Evolutionary conservation across 2,113 vertebrate genomes (phyloP).

Genomic region (Tragelaphus scriptus): DNA sequence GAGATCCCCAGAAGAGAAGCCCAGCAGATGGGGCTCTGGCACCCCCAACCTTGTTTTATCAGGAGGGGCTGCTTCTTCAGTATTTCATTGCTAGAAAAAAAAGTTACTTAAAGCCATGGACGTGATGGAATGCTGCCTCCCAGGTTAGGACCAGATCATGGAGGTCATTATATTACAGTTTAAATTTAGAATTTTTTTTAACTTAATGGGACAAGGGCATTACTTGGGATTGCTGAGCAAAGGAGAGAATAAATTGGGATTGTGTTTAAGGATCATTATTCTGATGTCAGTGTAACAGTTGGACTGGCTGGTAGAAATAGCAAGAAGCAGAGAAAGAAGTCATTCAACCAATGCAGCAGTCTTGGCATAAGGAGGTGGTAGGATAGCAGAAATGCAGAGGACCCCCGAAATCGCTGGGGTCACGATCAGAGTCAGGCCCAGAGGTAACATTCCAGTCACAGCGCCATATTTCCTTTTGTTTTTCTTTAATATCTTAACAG

Average conservation of each 20-base stretch:
- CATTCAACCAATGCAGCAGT: background rate
- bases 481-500: background rate
- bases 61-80: background rate
- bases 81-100: background rate
- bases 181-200: background rate
- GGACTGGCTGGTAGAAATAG: background rate
- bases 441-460: background rate
- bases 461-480: background rate
- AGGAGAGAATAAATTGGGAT: background rate
- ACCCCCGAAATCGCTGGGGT: background rate
- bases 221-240: conserved; percentile 22
- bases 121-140: background rate
- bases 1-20: background rate
- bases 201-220: background rate
- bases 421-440: background rate
- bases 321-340: background rate
- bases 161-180: background rate
- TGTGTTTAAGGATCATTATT: background rate
- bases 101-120: background rate
- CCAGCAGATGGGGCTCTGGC: background rate
- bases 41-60: background rate
- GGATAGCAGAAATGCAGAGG: background rate
- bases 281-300: background rate
- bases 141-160: background rate
- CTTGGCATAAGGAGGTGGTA: background rate